phyloP scores from a whole-genome alignment of 53 echinoderm and acorn worm genomes.

The Echinometra lucunter region DNA sequence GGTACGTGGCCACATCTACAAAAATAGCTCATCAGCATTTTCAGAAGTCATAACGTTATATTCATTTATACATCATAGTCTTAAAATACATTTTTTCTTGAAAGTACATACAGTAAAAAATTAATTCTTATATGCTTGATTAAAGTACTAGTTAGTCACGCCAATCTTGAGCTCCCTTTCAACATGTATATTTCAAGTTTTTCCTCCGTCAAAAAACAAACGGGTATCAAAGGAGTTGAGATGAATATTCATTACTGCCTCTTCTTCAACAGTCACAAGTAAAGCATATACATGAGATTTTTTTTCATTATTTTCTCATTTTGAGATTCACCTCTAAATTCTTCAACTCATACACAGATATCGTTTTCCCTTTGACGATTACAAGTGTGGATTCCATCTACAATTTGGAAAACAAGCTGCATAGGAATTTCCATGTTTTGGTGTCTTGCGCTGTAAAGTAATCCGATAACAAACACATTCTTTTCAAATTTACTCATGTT shows the following conservation, averaged over 20 bases:
- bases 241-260: background rate
- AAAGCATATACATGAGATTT: background rate
- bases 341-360: background rate
- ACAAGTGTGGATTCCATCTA: background rate
- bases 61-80: constrained; percentile 48
- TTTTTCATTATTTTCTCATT: too few relatives aligned
- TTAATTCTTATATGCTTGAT: constrained; percentile 58
- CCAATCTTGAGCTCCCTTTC: background rate
- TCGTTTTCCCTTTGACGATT: background rate
- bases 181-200: constrained; percentile 24
- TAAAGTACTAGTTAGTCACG: constrained; percentile 38
- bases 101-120: constrained; percentile 66
- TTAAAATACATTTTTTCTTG: constrained; percentile 66
- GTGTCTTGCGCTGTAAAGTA: constrained; percentile 39
- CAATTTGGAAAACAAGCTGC: constrained; percentile 32
- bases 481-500: background rate
- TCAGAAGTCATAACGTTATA: constrained; percentile 55
- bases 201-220: background rate
- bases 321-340: background rate
- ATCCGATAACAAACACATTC: background rate
- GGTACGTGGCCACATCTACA: constrained; percentile 51
- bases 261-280: constrained; percentile 2
- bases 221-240: background rate
- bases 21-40: constrained; percentile 64
- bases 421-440: constrained; percentile 11